Conservation (phyloP, 2,113 vertebrate species). For the Tachuris rubrigastra region DNA sequence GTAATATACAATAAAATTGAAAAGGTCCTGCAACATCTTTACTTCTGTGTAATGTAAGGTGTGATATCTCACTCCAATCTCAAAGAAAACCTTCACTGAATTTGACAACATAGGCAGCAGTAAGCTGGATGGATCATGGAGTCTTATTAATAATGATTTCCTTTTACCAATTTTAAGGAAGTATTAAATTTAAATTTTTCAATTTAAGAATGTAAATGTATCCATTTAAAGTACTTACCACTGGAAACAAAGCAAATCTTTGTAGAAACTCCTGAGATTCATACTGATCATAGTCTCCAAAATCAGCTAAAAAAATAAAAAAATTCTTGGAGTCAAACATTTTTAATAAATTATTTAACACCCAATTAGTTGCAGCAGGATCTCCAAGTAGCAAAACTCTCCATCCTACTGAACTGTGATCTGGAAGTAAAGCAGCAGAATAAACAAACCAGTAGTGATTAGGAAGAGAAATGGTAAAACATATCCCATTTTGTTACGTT, state of each 20-base stretch:
- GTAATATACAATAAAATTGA: background rate
- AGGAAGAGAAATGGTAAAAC: background rate
- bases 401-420: background rate
- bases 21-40: background rate
- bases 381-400: background rate
- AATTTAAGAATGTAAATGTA: background rate
- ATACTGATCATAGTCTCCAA: constrained; percentile 96
- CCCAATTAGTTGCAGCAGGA: background rate
- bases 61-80: background rate
- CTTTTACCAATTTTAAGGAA: background rate
- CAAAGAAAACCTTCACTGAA: background rate
- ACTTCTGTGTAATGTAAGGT: background rate
- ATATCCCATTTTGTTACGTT: background rate
- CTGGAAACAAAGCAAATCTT: constrained; percentile 94
- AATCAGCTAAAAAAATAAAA: constrained; percentile 84
- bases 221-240: constrained; percentile 80
- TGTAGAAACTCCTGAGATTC: constrained; percentile 97
- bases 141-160: background rate
- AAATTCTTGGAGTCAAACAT: constrained; percentile 5
- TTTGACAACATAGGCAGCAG: background rate
- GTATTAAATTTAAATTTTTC: background rate
- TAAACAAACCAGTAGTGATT: background rate
- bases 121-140: background rate
- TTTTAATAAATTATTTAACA: background rate
- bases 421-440: background rate